Evolutionary conservation across 2,888 invertebrate genomes (phyloP), one percentile per base, ranked within the genome.

Genomic region (Ornithoptera priamus): DNA sequence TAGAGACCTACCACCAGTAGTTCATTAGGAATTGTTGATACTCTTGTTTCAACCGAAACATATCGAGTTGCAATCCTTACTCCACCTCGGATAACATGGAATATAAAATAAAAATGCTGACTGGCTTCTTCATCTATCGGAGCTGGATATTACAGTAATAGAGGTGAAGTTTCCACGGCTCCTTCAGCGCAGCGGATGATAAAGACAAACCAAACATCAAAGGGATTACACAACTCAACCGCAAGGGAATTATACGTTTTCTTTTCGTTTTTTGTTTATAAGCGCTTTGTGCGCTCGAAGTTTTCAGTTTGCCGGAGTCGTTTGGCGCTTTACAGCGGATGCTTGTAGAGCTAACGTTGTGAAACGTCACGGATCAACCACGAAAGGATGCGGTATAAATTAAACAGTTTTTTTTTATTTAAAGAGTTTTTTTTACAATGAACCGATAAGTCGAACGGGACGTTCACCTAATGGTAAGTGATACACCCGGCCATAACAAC

Each of bases 191-290:
- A 62, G 63, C 62, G 71, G 59, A 75, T 72, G 72, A 71, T 75
- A 80, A 83, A 83, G 78, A 72, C 73, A 70, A 78, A 77, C 78
- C 76, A 71, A 69, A 62, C 74, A 76, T 80, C 81, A 81, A 80
- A 82, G 80, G 77, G 75, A 78, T 78, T 74, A 74, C 63, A 67
- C 60, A 67, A 70, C 67, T 64, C 70, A 64, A 64, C 67, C 73
- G 76, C 81, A 81, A 80, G 80, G 80, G 83, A 86, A 88, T 88
- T 87, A 87, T 66, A 67, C 74, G 70, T 63, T 78, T 82, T 82
- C 82, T 83, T 87, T 81, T 82, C 78, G 76, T 85, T 85, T 88
- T 88, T 88, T 84, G 83, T 82, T 85, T 84, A 81, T 85, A 83
- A 80, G 80, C 78, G 85, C 88, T 89, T 88, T 89, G 87, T 85